Percentiles rank a stretch among this genome's conserved stretches.
Conservation (phyloP, 2,888 invertebrate species). For the Chironomus tentans region DNA sequence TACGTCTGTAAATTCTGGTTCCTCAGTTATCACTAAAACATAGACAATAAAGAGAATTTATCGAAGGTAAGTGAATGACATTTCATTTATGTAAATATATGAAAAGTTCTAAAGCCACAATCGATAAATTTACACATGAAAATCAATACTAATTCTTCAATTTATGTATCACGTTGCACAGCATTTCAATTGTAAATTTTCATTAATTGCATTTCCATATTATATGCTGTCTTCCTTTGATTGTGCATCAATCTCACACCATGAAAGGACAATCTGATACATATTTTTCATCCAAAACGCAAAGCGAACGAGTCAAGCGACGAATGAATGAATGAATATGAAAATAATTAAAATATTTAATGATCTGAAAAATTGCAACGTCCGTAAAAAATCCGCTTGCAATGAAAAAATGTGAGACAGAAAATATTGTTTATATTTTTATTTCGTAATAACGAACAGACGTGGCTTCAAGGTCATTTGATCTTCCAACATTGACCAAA, state of each 20-base stretch:
- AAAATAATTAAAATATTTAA: constrained; percentile 21
- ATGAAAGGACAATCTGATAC: no score
- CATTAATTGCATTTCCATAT: constrained; percentile 26
- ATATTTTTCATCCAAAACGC: no score
- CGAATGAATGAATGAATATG: no score
- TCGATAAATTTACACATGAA: background rate
- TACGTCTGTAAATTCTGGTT: constrained; percentile 83
- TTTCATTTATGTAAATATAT: background rate
- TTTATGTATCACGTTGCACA: background rate
- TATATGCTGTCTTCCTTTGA: background rate
- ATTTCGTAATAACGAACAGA: no score
- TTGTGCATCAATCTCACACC: no score
- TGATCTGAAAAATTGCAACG: constrained; percentile 4
- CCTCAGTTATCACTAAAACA: constrained; percentile 61
- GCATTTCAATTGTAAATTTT: constrained; percentile 21
- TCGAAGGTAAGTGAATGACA: background rate
- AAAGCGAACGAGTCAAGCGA: no score
- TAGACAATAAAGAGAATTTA: constrained; percentile 33
- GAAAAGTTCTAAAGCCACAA: constrained; percentile 14
- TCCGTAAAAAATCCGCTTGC: no score
- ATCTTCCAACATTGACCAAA: no score
- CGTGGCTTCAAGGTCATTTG: no score
- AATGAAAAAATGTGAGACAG: no score
- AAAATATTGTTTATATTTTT: no score
- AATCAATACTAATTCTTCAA: constrained; percentile 1